Evolutionary conservation across 2,797 vertebrate species (phyloP), one percentile per base, ranked within the genome.

Genomic region (Peromyscus aztecus): DNA sequence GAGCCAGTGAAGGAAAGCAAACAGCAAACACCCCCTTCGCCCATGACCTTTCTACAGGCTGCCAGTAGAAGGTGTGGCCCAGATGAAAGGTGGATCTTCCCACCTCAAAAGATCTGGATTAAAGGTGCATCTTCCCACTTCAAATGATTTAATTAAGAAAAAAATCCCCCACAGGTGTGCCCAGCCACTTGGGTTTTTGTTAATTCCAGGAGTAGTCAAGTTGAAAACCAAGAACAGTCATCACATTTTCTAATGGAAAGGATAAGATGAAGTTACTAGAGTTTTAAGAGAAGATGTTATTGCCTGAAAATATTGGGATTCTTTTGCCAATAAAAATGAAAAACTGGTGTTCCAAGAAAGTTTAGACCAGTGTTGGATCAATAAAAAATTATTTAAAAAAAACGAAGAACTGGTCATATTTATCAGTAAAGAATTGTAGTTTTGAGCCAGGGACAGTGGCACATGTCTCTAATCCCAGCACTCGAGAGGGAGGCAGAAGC

Each of bases 331-430:
- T 88, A 3, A 6, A 63, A 69, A 34, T 82, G 31, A 80, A 37
- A 89, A 81, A 49, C 71, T 57, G 24, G 31, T 57, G 13, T 73
- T 86, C 23, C 10, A 55, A 27, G 46, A 85, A 88, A 73, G 57
- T 59, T 91, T 90, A 81, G 46, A 31, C 16, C 8, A 87, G 31
- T 8, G 21, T 59, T 78, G 14, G 9, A 91, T 89, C 23, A 71
- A 75, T 37, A n/a, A 85, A 85, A 94, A 23, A 90, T 71, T 40
- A 67, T 46, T 78, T 83, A 11, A 24, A 37, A 92, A 89, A 96
- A 76, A 23, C 31, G 63, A 94, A 90, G 31, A 77, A 55, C 6
- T 40, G 29, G 81, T 85, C 12, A 11, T 7, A 46, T 37, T 46
- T 73, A 81, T 31, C 5, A n/a, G 52, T 61, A 73, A 94, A 63